A percentile compares a stretch with the other conserved stretches of the same genome.
Evolutionary conservation across 2,888 invertebrate species (phyloP).

Genomic region (Acleris emargana): DNA sequence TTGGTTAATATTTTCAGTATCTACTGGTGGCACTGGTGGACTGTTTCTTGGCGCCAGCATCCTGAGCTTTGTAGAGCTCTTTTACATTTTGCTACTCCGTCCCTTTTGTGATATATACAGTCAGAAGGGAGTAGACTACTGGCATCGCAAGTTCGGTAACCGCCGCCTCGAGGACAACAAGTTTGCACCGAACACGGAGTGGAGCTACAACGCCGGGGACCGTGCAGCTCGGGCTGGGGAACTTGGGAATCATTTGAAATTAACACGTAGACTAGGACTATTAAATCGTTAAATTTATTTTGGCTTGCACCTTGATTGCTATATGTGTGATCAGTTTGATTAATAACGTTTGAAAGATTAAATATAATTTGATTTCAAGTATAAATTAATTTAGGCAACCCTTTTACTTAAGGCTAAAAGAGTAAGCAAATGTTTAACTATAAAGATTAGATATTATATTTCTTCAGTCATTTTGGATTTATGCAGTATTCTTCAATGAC

Average conservation of each 20-base stretch:
- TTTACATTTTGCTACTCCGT: slow-evolving; percentile 82
- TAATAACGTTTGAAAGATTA: not conserved
- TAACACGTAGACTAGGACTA: slow-evolving; percentile 53
- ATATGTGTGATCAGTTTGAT: too few relatives aligned
- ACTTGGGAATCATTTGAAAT: slow-evolving; percentile 63
- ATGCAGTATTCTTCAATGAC: slow-evolving; percentile 76
- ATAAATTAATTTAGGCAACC: not conserved
- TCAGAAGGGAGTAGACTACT: slow-evolving; percentile 69
- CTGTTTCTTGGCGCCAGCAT: slow-evolving; percentile 87
- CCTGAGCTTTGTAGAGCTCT: slow-evolving; percentile 86
- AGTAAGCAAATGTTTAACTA: not conserved
- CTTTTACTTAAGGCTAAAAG: not conserved
- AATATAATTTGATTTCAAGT: too few relatives aligned
- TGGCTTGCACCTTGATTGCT: not conserved
- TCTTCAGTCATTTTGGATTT: slow-evolving; percentile 18
- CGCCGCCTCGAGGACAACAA: slow-evolving; percentile 64
- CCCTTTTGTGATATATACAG: slow-evolving; percentile 76
- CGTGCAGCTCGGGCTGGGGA: slow-evolving; percentile 10
- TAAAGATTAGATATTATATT: not conserved
- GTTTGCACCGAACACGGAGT: slow-evolving; percentile 57
- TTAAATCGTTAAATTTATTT: slow-evolving; percentile 7
- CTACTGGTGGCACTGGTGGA: slow-evolving; percentile 86
- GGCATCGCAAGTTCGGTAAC: slow-evolving; percentile 68
- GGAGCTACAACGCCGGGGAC: slow-evolving; percentile 47
- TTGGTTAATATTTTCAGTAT: slow-evolving; percentile 68